These are phyloP conservation scores for Melipona bicolor DNA, from an alignment of 2,888 invertebrate species.

Conservation along the genomic window DNA sequence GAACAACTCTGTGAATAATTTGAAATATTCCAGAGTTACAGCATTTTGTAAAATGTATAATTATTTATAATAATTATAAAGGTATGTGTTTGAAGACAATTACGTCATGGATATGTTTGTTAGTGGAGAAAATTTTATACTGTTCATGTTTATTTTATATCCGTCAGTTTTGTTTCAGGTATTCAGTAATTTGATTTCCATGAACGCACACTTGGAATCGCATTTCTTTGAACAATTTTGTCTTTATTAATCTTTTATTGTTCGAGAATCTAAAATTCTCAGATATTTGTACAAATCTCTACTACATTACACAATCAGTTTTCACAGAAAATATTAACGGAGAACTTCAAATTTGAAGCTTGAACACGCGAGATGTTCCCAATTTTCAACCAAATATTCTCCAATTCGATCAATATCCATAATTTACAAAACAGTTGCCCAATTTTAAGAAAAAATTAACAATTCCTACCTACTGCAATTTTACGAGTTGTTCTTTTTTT, in stretches of 20 bases:
- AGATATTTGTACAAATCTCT: fast-evolving
- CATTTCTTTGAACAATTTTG: background rate
- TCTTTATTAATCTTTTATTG: background rate
- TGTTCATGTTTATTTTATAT: no score
- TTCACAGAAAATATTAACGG: background rate
- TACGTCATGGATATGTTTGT: no score
- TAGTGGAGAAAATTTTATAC: no score
- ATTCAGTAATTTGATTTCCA: no score
- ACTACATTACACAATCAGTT: background rate
- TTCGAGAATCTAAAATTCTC: background rate
- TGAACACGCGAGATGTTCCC: no score
- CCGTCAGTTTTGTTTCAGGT: no score
- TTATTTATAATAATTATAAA: background rate
- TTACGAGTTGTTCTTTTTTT: no score
- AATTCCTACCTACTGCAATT: no score
- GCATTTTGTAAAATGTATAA: background rate
- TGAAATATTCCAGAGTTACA: background rate
- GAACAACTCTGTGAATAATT: background rate
- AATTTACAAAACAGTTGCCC: no score
- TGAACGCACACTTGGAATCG: background rate
- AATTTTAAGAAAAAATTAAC: no score
- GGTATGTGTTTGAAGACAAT: background rate
- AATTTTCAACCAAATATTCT: no score
- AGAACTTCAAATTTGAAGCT: background rate
- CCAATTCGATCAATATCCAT: no score